Evolutionary conservation across 2,113 vertebrate species (phyloP).

Genomic region (Sander vitreus): DNA sequence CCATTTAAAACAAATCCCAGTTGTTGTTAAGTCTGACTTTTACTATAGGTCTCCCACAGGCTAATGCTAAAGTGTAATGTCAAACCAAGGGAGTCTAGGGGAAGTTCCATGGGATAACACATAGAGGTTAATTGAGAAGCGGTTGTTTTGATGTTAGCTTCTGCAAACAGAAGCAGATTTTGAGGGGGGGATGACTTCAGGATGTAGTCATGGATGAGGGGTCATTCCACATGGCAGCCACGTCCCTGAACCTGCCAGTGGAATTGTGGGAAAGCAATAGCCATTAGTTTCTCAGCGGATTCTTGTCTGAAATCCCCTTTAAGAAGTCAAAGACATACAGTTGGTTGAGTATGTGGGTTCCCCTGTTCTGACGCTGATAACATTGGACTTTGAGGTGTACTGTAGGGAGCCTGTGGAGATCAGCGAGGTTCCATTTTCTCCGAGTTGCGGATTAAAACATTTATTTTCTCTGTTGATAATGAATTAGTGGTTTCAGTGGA

Average conservation of each 20-base stretch:
- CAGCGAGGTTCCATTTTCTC: conserved; percentile 19
- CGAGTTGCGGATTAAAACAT: conserved; percentile 17
- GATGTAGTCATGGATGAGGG: conserved; percentile 85
- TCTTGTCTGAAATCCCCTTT: conserved; percentile 44
- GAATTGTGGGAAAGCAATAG: conserved; percentile 80
- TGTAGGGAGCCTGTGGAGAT: conserved; percentile 26
- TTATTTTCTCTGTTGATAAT: conserved; percentile 40
- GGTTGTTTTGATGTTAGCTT: conserved; percentile 66
- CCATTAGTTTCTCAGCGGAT: conserved; percentile 69
- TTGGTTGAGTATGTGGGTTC: conserved; percentile 21
- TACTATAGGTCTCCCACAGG: conserved; percentile 43
- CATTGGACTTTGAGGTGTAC: conserved; percentile 46
- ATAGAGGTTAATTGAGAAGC: conserved; percentile 47
- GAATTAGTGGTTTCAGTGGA: conserved; percentile 29
- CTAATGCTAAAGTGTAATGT: conserved; percentile 52
- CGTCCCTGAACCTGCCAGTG: conserved; percentile 84
- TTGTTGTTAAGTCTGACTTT: conserved; percentile 12
- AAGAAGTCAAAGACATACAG: conserved; percentile 50
- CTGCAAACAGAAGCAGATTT: conserved; percentile 74
- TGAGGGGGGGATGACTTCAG: conserved; percentile 74
- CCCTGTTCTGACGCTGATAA: conserved; percentile 47
- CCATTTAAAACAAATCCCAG: conserved; percentile 60
- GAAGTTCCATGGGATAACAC: conserved; percentile 50
- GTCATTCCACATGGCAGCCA: conserved; percentile 87
- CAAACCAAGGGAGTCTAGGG: conserved; percentile 45